phyloP scores from a whole-genome alignment of 1,140 invertebrate genomes.

The Pogonomyrmex barbatus region DNA sequence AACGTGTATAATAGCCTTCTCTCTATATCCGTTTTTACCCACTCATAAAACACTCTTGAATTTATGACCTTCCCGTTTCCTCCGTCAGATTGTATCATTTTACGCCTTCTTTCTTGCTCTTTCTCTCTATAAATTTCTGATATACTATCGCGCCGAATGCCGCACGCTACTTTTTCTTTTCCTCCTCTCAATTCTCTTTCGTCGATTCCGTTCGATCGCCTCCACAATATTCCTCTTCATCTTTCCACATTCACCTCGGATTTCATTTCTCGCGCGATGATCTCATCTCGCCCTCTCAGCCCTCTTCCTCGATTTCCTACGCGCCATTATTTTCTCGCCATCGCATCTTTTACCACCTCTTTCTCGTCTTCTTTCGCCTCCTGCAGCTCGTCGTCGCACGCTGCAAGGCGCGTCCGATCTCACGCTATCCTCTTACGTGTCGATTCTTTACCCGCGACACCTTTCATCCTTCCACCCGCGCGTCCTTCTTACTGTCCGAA shows the following conservation, averaged over 20 bases:
- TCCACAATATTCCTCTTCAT: conserved; percentile 33
- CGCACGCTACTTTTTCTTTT: conserved; percentile 5
- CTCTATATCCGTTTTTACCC: conserved; percentile 12
- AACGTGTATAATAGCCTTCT: neutral
- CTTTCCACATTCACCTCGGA: conserved; percentile 19
- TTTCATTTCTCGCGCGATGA: conserved; percentile 40
- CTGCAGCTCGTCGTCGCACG: neutral
- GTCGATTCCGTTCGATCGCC: conserved; percentile 44
- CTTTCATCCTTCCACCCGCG: conserved; percentile 23
- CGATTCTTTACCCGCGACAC: conserved; percentile 59
- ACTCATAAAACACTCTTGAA: conserved; percentile 17
- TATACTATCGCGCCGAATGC: neutral
- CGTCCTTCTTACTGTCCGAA: conserved; percentile 51
- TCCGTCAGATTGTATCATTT: conserved; percentile 33
- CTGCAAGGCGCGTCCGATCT: conserved; percentile 49
- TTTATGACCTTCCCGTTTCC: conserved; percentile 3
- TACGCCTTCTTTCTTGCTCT: conserved; percentile 4
- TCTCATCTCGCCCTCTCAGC: conserved; percentile 24
- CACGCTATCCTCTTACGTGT: conserved; percentile 57
- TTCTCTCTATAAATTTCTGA: conserved; percentile 37
- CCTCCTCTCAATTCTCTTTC: conserved; percentile 16
- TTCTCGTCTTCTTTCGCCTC: neutral
- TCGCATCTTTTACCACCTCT: neutral
- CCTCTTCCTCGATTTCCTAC: conserved; percentile 40
- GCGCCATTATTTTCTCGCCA: conserved; percentile 44